Base-by-base conservation (phyloP, 2,797 vertebrate genomes). In the Heterohyrax brucei region DNA sequence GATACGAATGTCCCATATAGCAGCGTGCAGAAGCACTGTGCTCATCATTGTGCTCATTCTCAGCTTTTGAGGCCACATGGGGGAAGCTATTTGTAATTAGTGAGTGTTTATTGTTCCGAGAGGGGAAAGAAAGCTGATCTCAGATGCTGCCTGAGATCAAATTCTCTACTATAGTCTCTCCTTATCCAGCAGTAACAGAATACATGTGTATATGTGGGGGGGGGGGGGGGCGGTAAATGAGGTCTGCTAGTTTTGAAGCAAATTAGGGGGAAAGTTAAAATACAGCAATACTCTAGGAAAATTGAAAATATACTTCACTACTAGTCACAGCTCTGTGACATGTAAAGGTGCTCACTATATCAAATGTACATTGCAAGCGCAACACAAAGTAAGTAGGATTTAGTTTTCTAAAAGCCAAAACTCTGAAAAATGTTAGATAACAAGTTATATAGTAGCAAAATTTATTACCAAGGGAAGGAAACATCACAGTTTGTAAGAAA, bases 91-190 rank as follows among this genome's bases (percentile, higher is more conserved):
- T 64, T n/a, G 44, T 46, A 70, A 61, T 26, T 86, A n/a, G 1
- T 26, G 3, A 64, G 24, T 10, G 5, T 59, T 30, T 6, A 19
- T 30, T 72, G 26, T 5, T 46, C 0, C 0, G 7, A 50, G 14
- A 0, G 1, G 33, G 30, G 33, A 28, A 1, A 64, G 24, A 13
- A 73, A 7, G 3, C 5, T 0, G 0, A n/a, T 13, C 26, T 26
- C 18, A 21, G 26, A 68, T 7, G 68, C 30, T 79, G 30, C 7
- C 8, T 66, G 30, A 30, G 30, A 30, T 30, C 56, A 24, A 18
- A 26, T 72, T 13, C 8, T 12, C 22, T 13, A 59, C 16, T 7
- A 6, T 53, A 19, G 26, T 14, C 22, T 77, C 56, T 59, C 46
- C 8, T 56, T 48, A 48, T 1, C 4, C 10, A 66, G 1, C 22